Evolutionary conservation across 2,888 invertebrate genomes (phyloP).

Genomic region (Myathropa florea): DNA sequence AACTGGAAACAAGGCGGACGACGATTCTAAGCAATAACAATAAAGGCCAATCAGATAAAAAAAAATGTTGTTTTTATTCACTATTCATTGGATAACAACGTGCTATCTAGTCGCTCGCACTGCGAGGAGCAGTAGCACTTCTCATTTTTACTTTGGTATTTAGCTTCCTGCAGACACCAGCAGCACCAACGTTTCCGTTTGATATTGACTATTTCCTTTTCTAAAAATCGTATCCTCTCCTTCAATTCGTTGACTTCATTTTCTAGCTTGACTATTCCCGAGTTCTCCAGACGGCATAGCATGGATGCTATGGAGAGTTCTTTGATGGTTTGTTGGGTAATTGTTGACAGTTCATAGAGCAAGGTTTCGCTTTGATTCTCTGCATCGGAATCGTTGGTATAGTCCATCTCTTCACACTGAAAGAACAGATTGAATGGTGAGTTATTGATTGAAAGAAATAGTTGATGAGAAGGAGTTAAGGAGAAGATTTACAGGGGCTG

Average conservation of each 20-base stretch:
- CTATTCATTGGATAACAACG: slow-evolving; percentile 18
- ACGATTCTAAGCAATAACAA: slow-evolving; percentile 56
- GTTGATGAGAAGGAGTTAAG: no score
- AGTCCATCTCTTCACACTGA: slow-evolving; percentile 23
- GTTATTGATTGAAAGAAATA: no score
- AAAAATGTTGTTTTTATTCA: slow-evolving; percentile 4
- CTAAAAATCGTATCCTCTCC: slow-evolving; percentile 16
- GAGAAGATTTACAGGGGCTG: no score
- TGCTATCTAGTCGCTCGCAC: slow-evolving; percentile 46
- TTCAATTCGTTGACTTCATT: slow-evolving; percentile 14
- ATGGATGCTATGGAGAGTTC: slow-evolving; percentile 15
- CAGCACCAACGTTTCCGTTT: slow-evolving; percentile 74
- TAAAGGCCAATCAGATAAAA: neutral
- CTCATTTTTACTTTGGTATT: slow-evolving; percentile 29
- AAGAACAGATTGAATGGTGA: neutral
- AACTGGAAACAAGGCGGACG: slow-evolving; percentile 21
- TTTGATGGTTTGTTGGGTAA: slow-evolving; percentile 20
- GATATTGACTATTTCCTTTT: slow-evolving; percentile 58
- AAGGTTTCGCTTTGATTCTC: neutral
- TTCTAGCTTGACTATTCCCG: slow-evolving; percentile 10
- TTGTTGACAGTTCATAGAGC: slow-evolving; percentile 8
- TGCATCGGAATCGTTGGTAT: slow-evolving; percentile 4
- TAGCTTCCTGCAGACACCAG: slow-evolving; percentile 72
- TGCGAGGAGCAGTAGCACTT: slow-evolving; percentile 39
- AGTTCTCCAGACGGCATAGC: slow-evolving; percentile 26